Evolutionary conservation across 2,113 vertebrate species (phyloP).

Genomic region (Notiomystis cincta): DNA sequence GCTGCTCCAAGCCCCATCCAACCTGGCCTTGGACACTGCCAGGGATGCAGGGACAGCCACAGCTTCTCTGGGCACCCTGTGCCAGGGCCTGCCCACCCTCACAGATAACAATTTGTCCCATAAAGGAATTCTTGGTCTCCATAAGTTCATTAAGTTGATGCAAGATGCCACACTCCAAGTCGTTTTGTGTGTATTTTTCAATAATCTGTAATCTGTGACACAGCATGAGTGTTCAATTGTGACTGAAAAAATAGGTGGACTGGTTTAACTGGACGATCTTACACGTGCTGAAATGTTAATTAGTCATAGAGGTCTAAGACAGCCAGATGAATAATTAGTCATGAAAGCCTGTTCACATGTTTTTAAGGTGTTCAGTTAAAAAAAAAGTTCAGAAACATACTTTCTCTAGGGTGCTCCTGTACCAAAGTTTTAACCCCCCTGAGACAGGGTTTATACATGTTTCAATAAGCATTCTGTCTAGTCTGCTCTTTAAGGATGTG

Average conservation of each 20-base stretch:
- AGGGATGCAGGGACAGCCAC: background rate
- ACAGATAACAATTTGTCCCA: accelerated
- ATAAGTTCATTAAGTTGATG: accelerated
- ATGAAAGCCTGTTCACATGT: background rate
- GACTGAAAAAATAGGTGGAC: background rate
- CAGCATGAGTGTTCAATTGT: background rate
- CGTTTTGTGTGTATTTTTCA: background rate
- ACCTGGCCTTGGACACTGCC: accelerated
- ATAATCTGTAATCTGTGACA: background rate
- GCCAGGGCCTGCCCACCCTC: background rate
- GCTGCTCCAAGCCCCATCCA: background rate
- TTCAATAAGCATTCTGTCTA: background rate
- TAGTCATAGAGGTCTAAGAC: background rate
- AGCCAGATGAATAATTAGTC: background rate
- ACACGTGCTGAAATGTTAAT: background rate
- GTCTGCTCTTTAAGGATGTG: background rate
- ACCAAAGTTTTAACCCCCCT: background rate
- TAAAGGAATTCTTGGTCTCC: background rate
- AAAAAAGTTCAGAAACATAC: background rate
- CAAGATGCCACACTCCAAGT: background rate
- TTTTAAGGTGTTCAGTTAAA: background rate
- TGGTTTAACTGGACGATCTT: background rate
- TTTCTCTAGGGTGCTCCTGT: background rate
- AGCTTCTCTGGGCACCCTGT: background rate
- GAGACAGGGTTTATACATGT: background rate